phyloP scores from a whole-genome alignment of 2,888 invertebrate genomes.

The Troides aeacus region DNA sequence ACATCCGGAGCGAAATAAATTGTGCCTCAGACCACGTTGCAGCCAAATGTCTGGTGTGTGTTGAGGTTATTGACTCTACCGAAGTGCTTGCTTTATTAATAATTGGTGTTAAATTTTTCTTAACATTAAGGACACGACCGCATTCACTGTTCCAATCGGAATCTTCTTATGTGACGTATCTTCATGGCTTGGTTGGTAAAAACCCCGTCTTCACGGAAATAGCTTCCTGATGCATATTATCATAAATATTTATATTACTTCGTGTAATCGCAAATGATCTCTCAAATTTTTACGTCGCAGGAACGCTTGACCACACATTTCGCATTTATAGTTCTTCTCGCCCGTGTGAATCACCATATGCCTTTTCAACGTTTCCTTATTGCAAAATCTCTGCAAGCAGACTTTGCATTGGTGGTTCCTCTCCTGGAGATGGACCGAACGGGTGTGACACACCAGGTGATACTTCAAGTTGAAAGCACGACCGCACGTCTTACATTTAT shows the following conservation, averaged over 20 bases:
- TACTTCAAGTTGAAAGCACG: conserved; percentile 70
- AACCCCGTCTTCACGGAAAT: background rate
- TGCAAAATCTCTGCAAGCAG: conserved; percentile 76
- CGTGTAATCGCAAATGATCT: conserved; percentile 68
- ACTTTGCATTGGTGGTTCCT: conserved; percentile 76
- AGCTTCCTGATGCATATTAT: background rate
- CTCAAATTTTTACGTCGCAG: conserved; percentile 69
- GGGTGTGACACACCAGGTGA: conserved; percentile 67
- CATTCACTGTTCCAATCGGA: too few species aligned
- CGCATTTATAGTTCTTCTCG: conserved; percentile 78
- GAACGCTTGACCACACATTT: conserved; percentile 75
- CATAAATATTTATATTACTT: conserved; percentile 43
- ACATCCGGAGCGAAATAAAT: too few species aligned
- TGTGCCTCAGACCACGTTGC: too few species aligned
- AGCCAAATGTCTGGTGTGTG: too few species aligned
- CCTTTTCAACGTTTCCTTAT: conserved; percentile 77
- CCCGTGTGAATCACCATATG: conserved; percentile 80
- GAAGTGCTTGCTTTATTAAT: too few species aligned
- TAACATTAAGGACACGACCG: too few species aligned
- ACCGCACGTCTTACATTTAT: conserved; percentile 70
- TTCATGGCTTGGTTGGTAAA: too few species aligned
- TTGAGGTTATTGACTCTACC: too few species aligned
- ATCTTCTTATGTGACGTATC: too few species aligned
- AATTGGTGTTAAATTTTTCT: too few species aligned
- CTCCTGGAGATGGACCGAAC: conserved; percentile 71